Percentiles rank a stretch among this genome's conserved stretches.
Evolutionary conservation across 2,888 invertebrate genomes (phyloP).

Genomic region (Aricia artaxerxes): DNA sequence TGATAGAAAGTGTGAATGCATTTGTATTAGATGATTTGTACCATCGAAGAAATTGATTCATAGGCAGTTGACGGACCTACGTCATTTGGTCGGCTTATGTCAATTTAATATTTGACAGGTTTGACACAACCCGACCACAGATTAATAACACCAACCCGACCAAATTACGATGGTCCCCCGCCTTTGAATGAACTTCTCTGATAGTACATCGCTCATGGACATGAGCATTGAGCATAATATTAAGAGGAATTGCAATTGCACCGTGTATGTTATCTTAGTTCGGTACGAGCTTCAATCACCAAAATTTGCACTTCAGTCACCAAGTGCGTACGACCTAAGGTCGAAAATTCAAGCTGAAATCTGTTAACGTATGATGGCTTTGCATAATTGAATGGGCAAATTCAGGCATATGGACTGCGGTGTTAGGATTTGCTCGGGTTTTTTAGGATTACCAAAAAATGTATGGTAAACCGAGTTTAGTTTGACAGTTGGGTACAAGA

Average conservation of each 20-base stretch:
- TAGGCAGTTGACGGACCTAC: too few relatives aligned
- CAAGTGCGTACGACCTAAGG: conserved; percentile 43
- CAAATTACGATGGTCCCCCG: too few relatives aligned
- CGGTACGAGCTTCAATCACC: neutral
- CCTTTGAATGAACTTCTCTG: too few relatives aligned
- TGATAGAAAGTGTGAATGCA: too few relatives aligned
- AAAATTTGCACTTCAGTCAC: neutral
- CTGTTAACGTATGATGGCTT: conserved; percentile 78
- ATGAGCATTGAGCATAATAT: too few relatives aligned
- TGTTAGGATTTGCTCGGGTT: conserved; percentile 46
- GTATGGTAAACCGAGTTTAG: conserved; percentile 25
- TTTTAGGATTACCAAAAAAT: conserved; percentile 40
- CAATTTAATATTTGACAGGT: too few relatives aligned
- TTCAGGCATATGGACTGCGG: conserved; percentile 60
- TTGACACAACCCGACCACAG: too few relatives aligned
- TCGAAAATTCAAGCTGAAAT: conserved; percentile 72
- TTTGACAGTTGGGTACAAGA: conserved; percentile 15
- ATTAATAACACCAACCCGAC: too few relatives aligned
- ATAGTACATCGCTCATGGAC: neutral
- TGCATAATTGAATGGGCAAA: conserved; percentile 75
- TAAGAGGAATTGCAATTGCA: neutral
- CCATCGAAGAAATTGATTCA: too few relatives aligned
- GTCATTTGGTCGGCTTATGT: too few relatives aligned
- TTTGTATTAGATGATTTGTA: too few relatives aligned
- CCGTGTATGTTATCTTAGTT: neutral